Evolutionary conservation across 2,113 vertebrate genomes (phyloP), one percentile per base, ranked within the genome.

Genomic region (Seriola aureovittata): DNA sequence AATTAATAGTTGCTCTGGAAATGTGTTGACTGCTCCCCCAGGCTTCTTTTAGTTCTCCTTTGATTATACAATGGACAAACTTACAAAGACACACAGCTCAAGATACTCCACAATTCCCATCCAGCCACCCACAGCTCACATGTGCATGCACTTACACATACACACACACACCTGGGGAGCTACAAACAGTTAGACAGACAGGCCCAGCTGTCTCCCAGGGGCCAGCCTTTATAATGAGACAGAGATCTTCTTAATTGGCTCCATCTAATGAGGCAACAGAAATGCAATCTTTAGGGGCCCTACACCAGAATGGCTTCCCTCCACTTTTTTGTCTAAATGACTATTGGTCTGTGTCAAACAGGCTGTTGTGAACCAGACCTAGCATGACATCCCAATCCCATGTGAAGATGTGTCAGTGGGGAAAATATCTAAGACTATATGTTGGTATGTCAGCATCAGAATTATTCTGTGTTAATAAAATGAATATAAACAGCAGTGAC

Each of bases 191-290:
- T 32, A 71, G 75, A 88, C 62, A 83, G 89, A 91, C 91, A 80
- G 89, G 72, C 85, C 91, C 96, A 95, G 94, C 93, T 95, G 93
- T 88, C 93, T 91, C 89, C 74, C 82, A 78, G 71, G 81, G 94
- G 84, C 91, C 90, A 89, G 92, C 92, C 89, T 89, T 90, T 93
- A 95, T 96, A 96, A 96, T 94, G 90, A 97, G 95, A 91, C 94
- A 90, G 87, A 93, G 93, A 91, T 91, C 93, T 94, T 95, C 94
- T 95, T 97, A 97, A 96, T 96, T 96, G 95, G 89, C 93, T 89
- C 93, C 92, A 91, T 88, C 92, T 96, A 97, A 97, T 96, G 95
- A 96, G 95, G 93, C 95, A 91, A 93, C 80, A 90, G 85, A 89
- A 90, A 79, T 82, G 94, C 96, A 95, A 94, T 94, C 94, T 97